Base-by-base conservation (phyloP, 1,140 invertebrate species). In the Heliconius nattereri region DNA sequence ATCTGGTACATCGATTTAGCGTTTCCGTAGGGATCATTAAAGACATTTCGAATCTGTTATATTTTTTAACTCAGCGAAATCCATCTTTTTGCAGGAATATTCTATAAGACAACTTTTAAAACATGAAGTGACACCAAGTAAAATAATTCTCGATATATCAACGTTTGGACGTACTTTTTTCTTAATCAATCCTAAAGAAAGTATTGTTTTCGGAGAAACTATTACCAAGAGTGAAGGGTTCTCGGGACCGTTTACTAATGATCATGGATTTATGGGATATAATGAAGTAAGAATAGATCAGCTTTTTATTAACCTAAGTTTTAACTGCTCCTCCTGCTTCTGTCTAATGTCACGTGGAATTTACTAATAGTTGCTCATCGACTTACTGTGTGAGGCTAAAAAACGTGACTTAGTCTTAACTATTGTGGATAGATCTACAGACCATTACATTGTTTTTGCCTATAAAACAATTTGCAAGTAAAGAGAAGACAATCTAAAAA, bases 181-280 rank as follows among this genome's bases (percentile, higher is more conserved):
- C 8, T 92, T 95, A 6, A 79, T 87, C 7, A 84, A 91, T 16
- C 84, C 85, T 26, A 79, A 76, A 0, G 78, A 79, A 2, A 73
- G 85, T 8, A 74, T 92, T 49, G 81, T 86, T 74, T 86, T 90
- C 83, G 83, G 89, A 78, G 75, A 85, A 75, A 92, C 95, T 32
- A 60, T 86, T 1, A 95, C 95, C 1, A 85, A 95, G 76, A 95
- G 93, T 6, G 91, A 91, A 5, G 97, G 97, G 3, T 97, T 97
- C 86, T 92, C 95, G 78, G 98, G 98, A 3, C 96, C 96, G 2
- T 97, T 95, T 80, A 98, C 97, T 0, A 94, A 95, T 19, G 97
- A 98, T 90, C 95, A 96, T 84, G 98, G 98, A 2, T 98, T 98
- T 84, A 96, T 98, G 90, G 97, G 98, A 23, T 99, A 98, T 86